Percentiles rank a stretch among this genome's conserved stretches.
Conservation (phyloP, 2,888 invertebrate species). For the Caenorhabditis angaria region DNA sequence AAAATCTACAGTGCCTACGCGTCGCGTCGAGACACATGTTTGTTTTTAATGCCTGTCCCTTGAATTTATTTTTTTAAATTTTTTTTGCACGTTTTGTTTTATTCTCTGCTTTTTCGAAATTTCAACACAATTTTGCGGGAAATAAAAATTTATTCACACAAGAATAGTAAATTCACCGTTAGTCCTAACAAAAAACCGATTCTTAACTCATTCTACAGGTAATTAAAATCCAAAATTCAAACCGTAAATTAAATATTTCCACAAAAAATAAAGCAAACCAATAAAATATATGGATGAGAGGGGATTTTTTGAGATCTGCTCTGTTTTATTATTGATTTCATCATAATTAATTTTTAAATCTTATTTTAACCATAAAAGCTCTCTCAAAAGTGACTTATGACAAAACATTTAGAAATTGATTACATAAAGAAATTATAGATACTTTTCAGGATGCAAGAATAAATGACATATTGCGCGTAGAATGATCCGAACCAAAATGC, state of each 20-base stretch:
- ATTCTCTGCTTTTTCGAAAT: too few relatives aligned
- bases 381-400: not conserved
- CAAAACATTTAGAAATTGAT: not conserved
- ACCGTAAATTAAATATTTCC: not conserved
- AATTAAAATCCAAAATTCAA: not conserved
- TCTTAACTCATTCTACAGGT: not conserved
- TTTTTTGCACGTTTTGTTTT: too few relatives aligned
- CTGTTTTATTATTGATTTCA: not conserved
- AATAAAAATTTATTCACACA: too few relatives aligned
- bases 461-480: constrained; percentile 56
- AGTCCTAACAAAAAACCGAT: too few relatives aligned
- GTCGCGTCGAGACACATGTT: too few relatives aligned
- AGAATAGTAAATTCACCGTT: too few relatives aligned
- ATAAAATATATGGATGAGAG: not conserved
- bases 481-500: constrained; percentile 69
- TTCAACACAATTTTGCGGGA: too few relatives aligned
- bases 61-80: too few relatives aligned
- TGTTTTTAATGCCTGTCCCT: too few relatives aligned
- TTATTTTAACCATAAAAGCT: not conserved
- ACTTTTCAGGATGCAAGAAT: constrained; percentile 26
- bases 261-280: not conserved
- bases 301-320: not conserved
- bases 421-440: not conserved
- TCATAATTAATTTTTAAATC: too few relatives aligned
- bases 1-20: too few relatives aligned